Base-by-base conservation (phyloP, 35 echinoderm and acorn worm genomes). In the Apostichopus parvimensis region DNA sequence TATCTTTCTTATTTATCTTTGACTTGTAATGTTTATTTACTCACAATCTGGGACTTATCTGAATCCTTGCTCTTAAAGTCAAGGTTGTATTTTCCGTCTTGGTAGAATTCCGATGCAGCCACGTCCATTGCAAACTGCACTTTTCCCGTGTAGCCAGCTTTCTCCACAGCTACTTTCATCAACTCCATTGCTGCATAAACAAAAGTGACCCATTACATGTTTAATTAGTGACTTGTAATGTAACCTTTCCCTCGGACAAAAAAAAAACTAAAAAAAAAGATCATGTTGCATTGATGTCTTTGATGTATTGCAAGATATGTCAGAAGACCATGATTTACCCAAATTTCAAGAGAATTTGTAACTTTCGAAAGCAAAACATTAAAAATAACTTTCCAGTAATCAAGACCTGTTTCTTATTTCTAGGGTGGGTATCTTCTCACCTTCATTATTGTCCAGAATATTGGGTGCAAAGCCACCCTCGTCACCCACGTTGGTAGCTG, bases 401-500 rank as follows among this genome's bases (percentile, higher is more conserved):
- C 58, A 61, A 7, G 58, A 61, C 58, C 34, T 61, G 12, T 61
- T 61, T 61, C 58, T 61, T 61, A 61, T 61, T 61, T 61, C 58
- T 61, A 9, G 7, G 8, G 12, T 12, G 12, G 12, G 58, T 9
- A 9, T 61, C 8, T 61, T 61, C 58, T 8, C 86, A 99, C 97
- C 95, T 96, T 99, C 97, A 28, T 54, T 91, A 71, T 99, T 99
- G 20, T 99, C 97, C 80, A 88, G 91, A 72, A 99, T 99, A 68
- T 99, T 99, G 8, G 97, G 97, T 72, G 97, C 97, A 94, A 99
- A 99, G 61, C 97, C 97, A 89, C 97, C 97, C 77, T 99, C 97
- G 91, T 99, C 97, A 77, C 97, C 97, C 77, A 99, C 97, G 90
- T 95, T 95, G 52, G 97, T 99, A 88, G 97, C 97, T 99, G 72